A percentile compares a stretch with the other conserved stretches of the same genome.
Evolutionary conservation across 2,113 vertebrate genomes (phyloP).

Genomic region (Myotis davidii): DNA sequence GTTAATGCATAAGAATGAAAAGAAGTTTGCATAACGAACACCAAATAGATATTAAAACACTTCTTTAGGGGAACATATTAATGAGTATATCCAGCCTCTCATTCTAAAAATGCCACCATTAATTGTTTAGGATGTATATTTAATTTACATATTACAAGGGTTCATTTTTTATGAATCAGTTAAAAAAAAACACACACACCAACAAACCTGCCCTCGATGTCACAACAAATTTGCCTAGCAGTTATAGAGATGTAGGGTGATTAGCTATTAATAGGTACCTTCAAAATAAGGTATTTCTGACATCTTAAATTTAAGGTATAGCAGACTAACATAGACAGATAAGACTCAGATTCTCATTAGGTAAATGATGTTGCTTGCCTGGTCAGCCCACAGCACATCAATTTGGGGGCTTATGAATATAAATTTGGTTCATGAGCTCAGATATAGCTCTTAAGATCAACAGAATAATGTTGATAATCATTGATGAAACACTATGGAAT

Average conservation of each 20-base stretch:
- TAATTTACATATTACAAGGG: not conserved
- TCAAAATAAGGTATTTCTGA: conserved; percentile 17
- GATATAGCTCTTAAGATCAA: not conserved
- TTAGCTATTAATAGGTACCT: not conserved
- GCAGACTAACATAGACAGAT: not conserved
- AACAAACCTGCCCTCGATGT: not conserved
- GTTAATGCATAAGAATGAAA: not conserved
- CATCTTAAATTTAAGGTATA: not conserved
- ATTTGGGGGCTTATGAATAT: not conserved
- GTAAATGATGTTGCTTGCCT: not conserved
- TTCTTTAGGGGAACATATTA: not conserved
- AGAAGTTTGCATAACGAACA: not conserved
- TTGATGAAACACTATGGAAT: not conserved
- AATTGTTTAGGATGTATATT: conserved; percentile 36
- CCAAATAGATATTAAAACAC: not conserved
- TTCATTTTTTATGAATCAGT: not conserved
- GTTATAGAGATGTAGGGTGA: not conserved
- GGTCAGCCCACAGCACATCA: not conserved
- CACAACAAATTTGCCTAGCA: not conserved
- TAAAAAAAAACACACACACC: not conserved
- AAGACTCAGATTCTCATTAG: not conserved
- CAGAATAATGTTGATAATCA: not conserved
- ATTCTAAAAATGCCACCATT: not conserved
- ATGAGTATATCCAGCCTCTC: not conserved
- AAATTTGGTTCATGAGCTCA: not conserved